These are phyloP conservation scores for Mythimna impura DNA, from an alignment of 2,888 invertebrate species.

Conservation along the genomic window DNA sequence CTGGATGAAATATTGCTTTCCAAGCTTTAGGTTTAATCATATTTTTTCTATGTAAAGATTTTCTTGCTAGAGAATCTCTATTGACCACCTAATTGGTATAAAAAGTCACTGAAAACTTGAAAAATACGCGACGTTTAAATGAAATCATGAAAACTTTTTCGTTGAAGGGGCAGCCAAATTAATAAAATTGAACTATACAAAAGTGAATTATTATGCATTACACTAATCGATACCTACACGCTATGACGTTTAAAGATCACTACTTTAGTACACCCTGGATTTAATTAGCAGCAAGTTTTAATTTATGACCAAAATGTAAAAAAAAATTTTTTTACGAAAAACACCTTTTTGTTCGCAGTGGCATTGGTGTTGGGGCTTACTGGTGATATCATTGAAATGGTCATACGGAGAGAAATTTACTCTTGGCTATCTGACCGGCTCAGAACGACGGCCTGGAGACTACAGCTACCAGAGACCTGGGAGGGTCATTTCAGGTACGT, in stretches of 20 bases:
- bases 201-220: not conserved
- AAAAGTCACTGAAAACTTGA: not conserved
- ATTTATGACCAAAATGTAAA: not conserved
- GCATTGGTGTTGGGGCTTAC: slow-evolving; percentile 79
- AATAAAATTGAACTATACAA: not conserved
- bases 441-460: slow-evolving; percentile 94
- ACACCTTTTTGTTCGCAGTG: slow-evolving; percentile 75
- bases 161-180: not conserved
- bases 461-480: slow-evolving; percentile 94
- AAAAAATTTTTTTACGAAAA: not conserved
- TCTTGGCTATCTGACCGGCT: slow-evolving; percentile 96
- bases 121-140: not conserved
- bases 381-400: slow-evolving; percentile 70
- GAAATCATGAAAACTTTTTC: not conserved
- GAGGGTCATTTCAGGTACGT: slow-evolving; percentile 89
- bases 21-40: slow-evolving; percentile 4
- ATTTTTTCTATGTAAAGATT: slow-evolving; percentile 3
- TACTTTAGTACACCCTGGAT: not conserved
- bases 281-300: too few relatives aligned
- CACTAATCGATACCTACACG: not conserved
- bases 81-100: not conserved
- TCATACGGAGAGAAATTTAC: slow-evolving; percentile 91
- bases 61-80: not conserved
- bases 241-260: not conserved
- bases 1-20: slow-evolving; percentile 40